Conservation (phyloP, 1,140 invertebrate species). For the Procambarus clarkii region DNA sequence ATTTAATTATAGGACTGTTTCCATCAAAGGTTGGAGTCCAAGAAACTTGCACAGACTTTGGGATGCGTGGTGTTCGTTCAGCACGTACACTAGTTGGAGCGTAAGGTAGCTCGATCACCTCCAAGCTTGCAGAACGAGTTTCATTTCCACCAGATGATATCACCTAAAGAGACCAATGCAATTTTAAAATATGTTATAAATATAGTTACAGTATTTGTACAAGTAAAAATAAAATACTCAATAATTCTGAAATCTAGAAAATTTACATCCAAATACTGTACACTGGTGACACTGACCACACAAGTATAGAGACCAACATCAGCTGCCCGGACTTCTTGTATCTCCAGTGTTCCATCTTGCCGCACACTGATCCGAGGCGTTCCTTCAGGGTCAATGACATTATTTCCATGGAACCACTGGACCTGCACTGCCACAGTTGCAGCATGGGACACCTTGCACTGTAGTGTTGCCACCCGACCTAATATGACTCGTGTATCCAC, state of each 20-base stretch:
- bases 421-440: slow-evolving; percentile 91
- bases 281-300: slow-evolving; percentile 73
- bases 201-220: too few relatives aligned
- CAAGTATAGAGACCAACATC: slow-evolving; percentile 78
- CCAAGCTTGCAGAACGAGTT: slow-evolving; percentile 87
- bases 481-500: slow-evolving; percentile 91
- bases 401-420: slow-evolving; percentile 91
- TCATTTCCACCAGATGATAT: slow-evolving; percentile 93
- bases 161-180: slow-evolving; percentile 79
- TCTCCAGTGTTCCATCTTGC: slow-evolving; percentile 77
- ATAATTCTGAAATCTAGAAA: too few relatives aligned
- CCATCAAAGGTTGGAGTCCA: slow-evolving; percentile 98
- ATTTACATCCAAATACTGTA: too few relatives aligned
- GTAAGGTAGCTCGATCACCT: slow-evolving; percentile 95
- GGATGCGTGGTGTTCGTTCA: slow-evolving; percentile 76
- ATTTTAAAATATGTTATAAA: not conserved
- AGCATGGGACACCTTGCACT: slow-evolving; percentile 95
- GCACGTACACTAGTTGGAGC: slow-evolving; percentile 91
- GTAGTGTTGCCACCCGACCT: slow-evolving; percentile 91
- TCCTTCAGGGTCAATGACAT: slow-evolving; percentile 50
- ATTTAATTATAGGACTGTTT: slow-evolving; percentile 95
- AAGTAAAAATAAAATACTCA: too few relatives aligned
- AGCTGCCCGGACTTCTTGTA: slow-evolving; percentile 77
- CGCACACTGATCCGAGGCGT: slow-evolving; percentile 74
- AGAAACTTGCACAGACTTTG: slow-evolving; percentile 86